These are phyloP conservation scores for Podargus strigoides DNA, from an alignment of 2,797 vertebrate genomes.

Conservation along the genomic window DNA sequence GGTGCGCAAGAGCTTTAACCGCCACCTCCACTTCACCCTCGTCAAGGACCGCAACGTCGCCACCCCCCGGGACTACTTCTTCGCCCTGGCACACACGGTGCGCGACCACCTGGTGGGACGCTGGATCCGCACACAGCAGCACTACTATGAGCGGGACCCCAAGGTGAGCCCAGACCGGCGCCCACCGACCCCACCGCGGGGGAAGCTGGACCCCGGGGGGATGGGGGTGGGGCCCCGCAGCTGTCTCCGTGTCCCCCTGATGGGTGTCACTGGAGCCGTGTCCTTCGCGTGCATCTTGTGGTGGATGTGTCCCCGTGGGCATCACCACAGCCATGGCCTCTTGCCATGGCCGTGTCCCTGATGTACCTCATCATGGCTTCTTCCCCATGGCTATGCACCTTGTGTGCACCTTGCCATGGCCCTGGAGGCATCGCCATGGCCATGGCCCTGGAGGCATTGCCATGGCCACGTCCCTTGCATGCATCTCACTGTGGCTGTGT, in stretches of 20 bases:
- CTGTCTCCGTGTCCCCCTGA: not conserved
- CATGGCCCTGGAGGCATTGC: too few relatives aligned
- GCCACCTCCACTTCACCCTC: conserved; percentile 94
- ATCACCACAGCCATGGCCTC: too few relatives aligned
- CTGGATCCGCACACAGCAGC: conserved; percentile 93
- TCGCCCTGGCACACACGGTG: conserved; percentile 89
- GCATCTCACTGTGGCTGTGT: rapidly evolving
- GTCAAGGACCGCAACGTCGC: conserved; percentile 96
- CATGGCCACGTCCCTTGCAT: rapidly evolving
- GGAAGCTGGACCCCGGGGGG: not conserved
- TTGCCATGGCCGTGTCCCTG: not conserved
- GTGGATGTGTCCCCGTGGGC: not conserved
- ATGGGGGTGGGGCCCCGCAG: not conserved
- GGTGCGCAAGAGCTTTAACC: conserved; percentile 86
- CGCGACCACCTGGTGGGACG: conserved; percentile 91
- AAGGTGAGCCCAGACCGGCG: too few relatives aligned
- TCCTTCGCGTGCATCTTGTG: too few relatives aligned
- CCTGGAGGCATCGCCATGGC: too few relatives aligned
- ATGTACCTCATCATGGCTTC: not conserved
- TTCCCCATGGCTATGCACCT: too few relatives aligned
- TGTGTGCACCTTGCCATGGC: not conserved
- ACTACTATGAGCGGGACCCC: conserved; percentile 87
- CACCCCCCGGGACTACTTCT: conserved; percentile 90
- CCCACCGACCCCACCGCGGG: too few relatives aligned
- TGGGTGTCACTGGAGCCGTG: too few relatives aligned